These are phyloP conservation scores for Arrhamphus sclerolepis DNA, from an alignment of 2,797 vertebrate species.

Conservation along the genomic window DNA sequence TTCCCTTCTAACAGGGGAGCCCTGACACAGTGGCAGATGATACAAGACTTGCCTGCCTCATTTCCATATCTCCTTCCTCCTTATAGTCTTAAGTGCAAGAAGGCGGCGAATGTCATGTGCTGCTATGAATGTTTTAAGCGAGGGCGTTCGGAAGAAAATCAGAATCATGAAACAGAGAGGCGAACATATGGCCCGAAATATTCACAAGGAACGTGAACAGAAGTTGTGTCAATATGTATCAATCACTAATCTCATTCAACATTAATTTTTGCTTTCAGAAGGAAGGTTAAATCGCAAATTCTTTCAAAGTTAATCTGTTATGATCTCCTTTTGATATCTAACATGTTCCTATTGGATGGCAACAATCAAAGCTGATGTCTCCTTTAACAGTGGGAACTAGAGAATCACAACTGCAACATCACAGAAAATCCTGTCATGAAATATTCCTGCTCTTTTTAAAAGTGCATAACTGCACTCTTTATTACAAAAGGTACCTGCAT, in stretches of 20 bases:
- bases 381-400: conserved; percentile 65
- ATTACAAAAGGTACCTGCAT: conserved; percentile 18
- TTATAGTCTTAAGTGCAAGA: conserved; percentile 17
- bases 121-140: conserved; percentile 48
- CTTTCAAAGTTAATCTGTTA: too few species aligned
- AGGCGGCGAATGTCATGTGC: conserved; percentile 24
- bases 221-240: conserved; percentile 15
- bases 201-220: conserved; percentile 7
- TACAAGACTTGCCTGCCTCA: conserved; percentile 37
- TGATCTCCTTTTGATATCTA: too few species aligned
- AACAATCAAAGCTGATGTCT: conserved; percentile 29
- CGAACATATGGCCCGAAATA: conserved; percentile 26
- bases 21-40: conserved; percentile 47
- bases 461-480: conserved; percentile 52
- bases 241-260: conserved; percentile 42
- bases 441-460: conserved; percentile 70
- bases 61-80: conserved; percentile 42
- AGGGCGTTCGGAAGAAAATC: conserved; percentile 19
- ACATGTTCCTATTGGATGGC: too few species aligned
- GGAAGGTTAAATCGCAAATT: conserved; percentile 6
- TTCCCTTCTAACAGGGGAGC: conserved; percentile 54
- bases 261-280: conserved; percentile 24
- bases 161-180: conserved; percentile 13
- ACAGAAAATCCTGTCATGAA: conserved; percentile 65
- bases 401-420: conserved; percentile 57